Conservation (phyloP, 1,140 invertebrate species). For the Sarcophaga peregrina region DNA sequence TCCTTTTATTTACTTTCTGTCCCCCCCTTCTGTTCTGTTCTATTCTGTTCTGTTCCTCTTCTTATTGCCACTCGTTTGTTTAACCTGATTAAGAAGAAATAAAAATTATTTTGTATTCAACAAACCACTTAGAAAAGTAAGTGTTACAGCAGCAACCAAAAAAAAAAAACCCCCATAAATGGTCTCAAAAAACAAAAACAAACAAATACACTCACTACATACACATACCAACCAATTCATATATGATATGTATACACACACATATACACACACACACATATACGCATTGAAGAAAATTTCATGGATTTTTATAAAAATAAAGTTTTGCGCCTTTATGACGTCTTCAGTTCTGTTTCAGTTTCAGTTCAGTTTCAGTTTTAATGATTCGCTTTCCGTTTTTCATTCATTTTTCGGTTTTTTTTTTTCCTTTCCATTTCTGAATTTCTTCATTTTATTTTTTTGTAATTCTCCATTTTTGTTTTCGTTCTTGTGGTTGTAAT, state of each 20-base stretch:
- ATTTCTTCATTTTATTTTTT: no score
- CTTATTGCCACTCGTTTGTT: neutral
- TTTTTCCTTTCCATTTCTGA: no score
- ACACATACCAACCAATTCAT: neutral
- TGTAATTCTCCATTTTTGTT: neutral
- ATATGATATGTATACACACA: neutral
- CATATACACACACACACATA: neutral
- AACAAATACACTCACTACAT: neutral
- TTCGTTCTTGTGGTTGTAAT: neutral
- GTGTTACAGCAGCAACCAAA: neutral
- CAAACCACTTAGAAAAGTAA: conserved; percentile 9
- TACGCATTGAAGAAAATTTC: neutral
- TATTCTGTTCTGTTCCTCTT: neutral
- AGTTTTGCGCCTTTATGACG: conserved; percentile 32
- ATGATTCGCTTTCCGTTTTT: no score
- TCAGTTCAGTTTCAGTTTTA: no score
- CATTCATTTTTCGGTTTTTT: no score
- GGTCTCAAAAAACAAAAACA: neutral
- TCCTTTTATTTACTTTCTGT: neutral
- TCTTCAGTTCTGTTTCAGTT: no score
- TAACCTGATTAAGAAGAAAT: conserved; percentile 24
- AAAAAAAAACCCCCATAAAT: neutral
- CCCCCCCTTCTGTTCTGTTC: neutral
- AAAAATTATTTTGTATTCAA: neutral
- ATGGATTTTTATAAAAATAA: neutral